Conservation (phyloP, 2,888 invertebrate genomes). For the Coenonympha arcania region DNA sequence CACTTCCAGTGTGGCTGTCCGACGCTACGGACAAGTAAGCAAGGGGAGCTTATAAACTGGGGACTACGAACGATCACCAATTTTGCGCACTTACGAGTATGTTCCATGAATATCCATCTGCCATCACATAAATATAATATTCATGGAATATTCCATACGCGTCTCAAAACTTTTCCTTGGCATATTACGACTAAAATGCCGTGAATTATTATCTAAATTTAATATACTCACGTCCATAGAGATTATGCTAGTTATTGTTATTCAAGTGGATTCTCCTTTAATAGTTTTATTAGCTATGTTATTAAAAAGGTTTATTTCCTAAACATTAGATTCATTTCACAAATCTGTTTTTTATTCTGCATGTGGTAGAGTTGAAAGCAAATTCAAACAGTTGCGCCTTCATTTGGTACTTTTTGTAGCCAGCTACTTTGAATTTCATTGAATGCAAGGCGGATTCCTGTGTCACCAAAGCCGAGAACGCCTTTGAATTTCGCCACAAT, state of each 20-base stretch:
- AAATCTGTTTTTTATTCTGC: too few relatives aligned
- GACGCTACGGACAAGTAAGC: slow-evolving; percentile 37
- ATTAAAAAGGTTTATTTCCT: too few relatives aligned
- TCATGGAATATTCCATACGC: slow-evolving; percentile 14
- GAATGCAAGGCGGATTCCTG: not conserved
- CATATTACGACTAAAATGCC: not conserved
- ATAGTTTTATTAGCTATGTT: too few relatives aligned
- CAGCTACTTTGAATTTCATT: not conserved
- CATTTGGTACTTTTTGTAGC: not conserved
- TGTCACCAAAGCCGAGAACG: not conserved
- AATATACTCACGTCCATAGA: slow-evolving; percentile 6
- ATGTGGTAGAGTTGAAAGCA: too few relatives aligned
- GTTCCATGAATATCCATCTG: too few relatives aligned
- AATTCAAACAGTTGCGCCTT: not conserved
- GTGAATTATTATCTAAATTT: slow-evolving; percentile 8
- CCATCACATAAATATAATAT: slow-evolving; percentile 8
- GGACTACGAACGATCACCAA: slow-evolving; percentile 24
- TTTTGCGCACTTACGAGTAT: slow-evolving; percentile 20
- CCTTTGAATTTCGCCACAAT: not conserved
- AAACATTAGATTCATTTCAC: too few relatives aligned
- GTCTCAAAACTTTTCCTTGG: slow-evolving; percentile 7
- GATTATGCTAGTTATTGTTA: slow-evolving; percentile 11
- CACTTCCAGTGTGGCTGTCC: slow-evolving; percentile 51
- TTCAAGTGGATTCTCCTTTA: slow-evolving; percentile 4
- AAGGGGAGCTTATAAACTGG: slow-evolving; percentile 35